phyloP scores from a whole-genome alignment of 2,888 invertebrate genomes.

The Cremastinae sp. region DNA sequence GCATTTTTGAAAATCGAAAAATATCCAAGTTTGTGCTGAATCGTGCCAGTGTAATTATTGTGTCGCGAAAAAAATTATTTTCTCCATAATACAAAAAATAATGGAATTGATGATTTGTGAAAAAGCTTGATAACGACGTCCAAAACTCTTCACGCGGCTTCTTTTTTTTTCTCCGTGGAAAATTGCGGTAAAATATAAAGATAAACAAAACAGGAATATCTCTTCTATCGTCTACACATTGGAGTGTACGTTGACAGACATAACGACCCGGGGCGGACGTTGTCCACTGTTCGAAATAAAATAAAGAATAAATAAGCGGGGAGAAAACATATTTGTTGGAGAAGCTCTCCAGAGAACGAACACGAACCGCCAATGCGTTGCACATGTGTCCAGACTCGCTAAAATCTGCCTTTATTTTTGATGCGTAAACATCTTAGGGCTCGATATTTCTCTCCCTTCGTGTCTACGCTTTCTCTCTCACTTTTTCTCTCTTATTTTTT shows the following conservation, averaged over 20 bases:
- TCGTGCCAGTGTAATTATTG: no score
- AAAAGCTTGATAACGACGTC: no score
- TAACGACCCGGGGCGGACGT: slow-evolving; percentile 35
- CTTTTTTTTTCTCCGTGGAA: neutral
- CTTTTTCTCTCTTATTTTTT: no score
- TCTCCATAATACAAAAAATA: no score
- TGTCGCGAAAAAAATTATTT: no score
- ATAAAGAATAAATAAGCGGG: neutral
- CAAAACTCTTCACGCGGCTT: neutral
- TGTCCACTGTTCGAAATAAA: slow-evolving; percentile 25
- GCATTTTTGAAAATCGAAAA: no score
- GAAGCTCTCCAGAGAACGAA: slow-evolving; percentile 1
- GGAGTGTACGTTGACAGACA: slow-evolving; percentile 41
- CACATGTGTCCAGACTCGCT: neutral
- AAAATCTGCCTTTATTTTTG: slow-evolving; percentile 6
- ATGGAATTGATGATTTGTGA: neutral
- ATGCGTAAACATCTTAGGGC: no score
- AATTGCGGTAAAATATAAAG: slow-evolving; percentile 21
- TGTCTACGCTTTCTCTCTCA: no score
- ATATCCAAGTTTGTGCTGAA: no score
- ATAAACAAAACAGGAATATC: slow-evolving; percentile 14
- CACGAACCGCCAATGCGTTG: slow-evolving; percentile 17
- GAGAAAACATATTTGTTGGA: slow-evolving; percentile 17
- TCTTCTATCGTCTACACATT: neutral
- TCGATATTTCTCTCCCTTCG: no score